Conservation (phyloP, 2,888 invertebrate genomes). For the Erebia palarica region DNA sequence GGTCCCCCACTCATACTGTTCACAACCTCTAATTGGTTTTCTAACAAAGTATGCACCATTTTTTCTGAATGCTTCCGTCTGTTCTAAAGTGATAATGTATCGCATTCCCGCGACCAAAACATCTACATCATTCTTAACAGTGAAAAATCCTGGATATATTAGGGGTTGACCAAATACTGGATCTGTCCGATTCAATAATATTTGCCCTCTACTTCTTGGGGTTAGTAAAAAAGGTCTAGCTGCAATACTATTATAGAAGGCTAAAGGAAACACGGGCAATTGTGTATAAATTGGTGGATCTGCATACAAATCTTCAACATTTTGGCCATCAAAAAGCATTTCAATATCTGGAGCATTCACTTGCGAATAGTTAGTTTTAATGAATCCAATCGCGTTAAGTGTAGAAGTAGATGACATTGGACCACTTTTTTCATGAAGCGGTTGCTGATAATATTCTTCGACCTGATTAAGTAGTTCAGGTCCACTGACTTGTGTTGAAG, state of each 20-base stretch:
- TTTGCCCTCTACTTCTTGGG: slow-evolving; percentile 84
- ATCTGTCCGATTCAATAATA: slow-evolving; percentile 85
- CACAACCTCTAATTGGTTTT: slow-evolving; percentile 83
- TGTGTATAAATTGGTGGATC: slow-evolving; percentile 78
- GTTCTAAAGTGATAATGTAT: slow-evolving; percentile 81
- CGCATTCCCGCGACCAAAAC: slow-evolving; percentile 83
- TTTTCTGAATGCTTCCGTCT: slow-evolving; percentile 82
- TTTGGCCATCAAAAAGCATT: slow-evolving; percentile 83
- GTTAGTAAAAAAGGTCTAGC: slow-evolving; percentile 84
- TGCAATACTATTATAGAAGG: slow-evolving; percentile 84
- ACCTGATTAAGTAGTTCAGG: slow-evolving; percentile 69
- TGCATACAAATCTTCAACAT: slow-evolving; percentile 79
- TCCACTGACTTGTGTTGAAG: slow-evolving; percentile 70
- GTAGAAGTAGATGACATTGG: slow-evolving; percentile 81
- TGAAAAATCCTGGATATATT: slow-evolving; percentile 87
- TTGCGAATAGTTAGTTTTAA: slow-evolving; percentile 77
- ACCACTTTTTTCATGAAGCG: slow-evolving; percentile 64
- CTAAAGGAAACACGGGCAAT: slow-evolving; percentile 70
- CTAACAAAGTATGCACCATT: slow-evolving; percentile 81
- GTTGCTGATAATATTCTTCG: slow-evolving; percentile 65
- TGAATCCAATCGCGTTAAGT: slow-evolving; percentile 82
- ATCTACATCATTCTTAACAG: slow-evolving; percentile 84
- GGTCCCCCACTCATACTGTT: slow-evolving; percentile 79
- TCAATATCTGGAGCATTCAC: slow-evolving; percentile 85
- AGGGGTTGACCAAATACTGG: slow-evolving; percentile 88